Evolutionary conservation across 92 coral and sea anemone species (phyloP), one percentile per base, ranked within the genome.

Genomic region (Phymanthus crucifer): DNA sequence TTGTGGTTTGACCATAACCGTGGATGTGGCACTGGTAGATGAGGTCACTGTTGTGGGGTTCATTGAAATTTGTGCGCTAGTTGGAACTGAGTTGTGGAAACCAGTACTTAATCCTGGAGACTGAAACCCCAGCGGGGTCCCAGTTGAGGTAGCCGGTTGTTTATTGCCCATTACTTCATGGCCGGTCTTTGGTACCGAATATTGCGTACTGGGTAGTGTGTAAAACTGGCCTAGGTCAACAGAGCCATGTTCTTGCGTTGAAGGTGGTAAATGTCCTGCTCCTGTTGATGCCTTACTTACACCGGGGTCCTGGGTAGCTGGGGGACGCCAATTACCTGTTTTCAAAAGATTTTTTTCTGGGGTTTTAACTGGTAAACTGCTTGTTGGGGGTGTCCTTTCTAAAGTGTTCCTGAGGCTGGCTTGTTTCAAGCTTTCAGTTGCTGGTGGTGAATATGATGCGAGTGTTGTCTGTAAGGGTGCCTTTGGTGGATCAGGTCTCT

Each of bases 1-100:
- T 26, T 61, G 68, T 24, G 68, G 68, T 34, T 61, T 61, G 68
- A 61, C 29, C 68, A 29, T 61, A 61, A 61, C 34, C 29, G 68
- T 61, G 68, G 68, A 61, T 11, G 36, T 27, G 32, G 26, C 34
- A 27, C 34, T 29, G 19, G 68, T 61, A n/a, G 68, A 61, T 12
- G 68, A 61, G 4, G 68, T 8, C 4, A 27, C 34, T 27, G 68
- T 61, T 61, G 68, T 61, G 6, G 33, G n/a, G n/a, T n/a, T 27
- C 32, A 61, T 27, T 3, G 68, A 4, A 24, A 24, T 10, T 27
- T 61, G 68, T 27, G 6, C 13, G 35, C 68, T 27, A 6, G 68
- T 11, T 12, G 68, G 68, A 61, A 17, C 12, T 7, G 33, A 11
- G 26, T 19, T 21, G 5, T 10, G 68, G 36, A 12, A 24, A 29